Evolutionary conservation across 2,113 vertebrate genomes (phyloP).

Genomic region (Syrmaticus mikado): DNA sequence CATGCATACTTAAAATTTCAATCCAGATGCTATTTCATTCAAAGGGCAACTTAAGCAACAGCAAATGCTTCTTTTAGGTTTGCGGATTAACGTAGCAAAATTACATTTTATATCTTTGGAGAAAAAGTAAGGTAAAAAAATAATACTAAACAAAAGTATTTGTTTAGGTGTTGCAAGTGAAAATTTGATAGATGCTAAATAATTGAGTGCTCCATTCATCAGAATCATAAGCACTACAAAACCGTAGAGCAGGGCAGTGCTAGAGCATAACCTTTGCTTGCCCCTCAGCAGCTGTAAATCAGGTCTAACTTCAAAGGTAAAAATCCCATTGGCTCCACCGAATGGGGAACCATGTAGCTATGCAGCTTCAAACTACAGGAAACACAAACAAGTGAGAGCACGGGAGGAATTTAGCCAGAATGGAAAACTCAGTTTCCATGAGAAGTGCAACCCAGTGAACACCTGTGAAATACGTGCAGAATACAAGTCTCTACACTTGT

Average conservation of each 20-base stretch:
- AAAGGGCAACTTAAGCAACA: conserved; percentile 61
- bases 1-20: conserved; percentile 75
- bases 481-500: no score
- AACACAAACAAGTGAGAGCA: background rate
- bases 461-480: background rate
- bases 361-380: background rate
- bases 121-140: background rate
- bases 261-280: background rate
- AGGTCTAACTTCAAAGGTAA: background rate
- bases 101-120: background rate
- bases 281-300: background rate
- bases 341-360: background rate
- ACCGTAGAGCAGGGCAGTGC: background rate
- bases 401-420: background rate
- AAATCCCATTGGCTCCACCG: background rate
- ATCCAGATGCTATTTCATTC: conserved; percentile 71
- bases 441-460: background rate
- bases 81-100: background rate
- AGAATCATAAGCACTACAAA: background rate
- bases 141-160: background rate
- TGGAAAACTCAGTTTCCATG: background rate
- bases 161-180: conserved; percentile 34
- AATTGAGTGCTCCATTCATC: conserved; percentile 14
- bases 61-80: conserved; percentile 18
- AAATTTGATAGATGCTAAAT: conserved; percentile 24